These are phyloP conservation scores for Toxotes chatareus DNA, from an alignment of 2,113 vertebrate genomes.

Conservation along the genomic window DNA sequence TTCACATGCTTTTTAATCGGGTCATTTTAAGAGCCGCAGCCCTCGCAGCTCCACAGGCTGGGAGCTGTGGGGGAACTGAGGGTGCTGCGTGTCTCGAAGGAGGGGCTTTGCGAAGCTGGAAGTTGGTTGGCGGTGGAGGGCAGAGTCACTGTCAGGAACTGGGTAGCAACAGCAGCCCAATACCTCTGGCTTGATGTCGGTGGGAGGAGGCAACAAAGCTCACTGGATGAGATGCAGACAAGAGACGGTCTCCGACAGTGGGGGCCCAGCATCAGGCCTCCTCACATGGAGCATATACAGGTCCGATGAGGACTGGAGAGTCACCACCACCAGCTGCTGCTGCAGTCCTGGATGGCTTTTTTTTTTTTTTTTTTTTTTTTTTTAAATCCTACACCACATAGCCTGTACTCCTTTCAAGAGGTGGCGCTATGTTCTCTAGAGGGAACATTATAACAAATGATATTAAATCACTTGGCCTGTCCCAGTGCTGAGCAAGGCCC, in stretches of 20 bases:
- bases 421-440: constrained; percentile 1
- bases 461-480: constrained; percentile 21
- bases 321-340: constrained; percentile 4
- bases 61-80: constrained; percentile 15
- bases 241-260: constrained; percentile 31
- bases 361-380: no score
- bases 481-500: constrained; percentile 23
- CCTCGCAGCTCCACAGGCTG: constrained; percentile 32
- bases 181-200: constrained; percentile 67
- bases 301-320: constrained; percentile 37
- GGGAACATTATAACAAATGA: constrained; percentile 20
- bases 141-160: constrained; percentile 80
- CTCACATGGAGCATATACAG: constrained; percentile 21
- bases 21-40: constrained; percentile 4
- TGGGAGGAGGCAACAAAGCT: constrained; percentile 80
- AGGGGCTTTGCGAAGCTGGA: constrained; percentile 75
- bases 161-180: constrained; percentile 85
- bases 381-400: not conserved
- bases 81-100: constrained; percentile 65
- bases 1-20: not conserved
- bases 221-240: constrained; percentile 54
- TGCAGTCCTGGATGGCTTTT: constrained; percentile 20
- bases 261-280: constrained; percentile 40
- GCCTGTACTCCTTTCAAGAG: not conserved
- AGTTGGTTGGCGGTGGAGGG: constrained; percentile 79